These are phyloP conservation scores for Athalia circularis DNA, from an alignment of 2,888 invertebrate species.

Conservation along the genomic window DNA sequence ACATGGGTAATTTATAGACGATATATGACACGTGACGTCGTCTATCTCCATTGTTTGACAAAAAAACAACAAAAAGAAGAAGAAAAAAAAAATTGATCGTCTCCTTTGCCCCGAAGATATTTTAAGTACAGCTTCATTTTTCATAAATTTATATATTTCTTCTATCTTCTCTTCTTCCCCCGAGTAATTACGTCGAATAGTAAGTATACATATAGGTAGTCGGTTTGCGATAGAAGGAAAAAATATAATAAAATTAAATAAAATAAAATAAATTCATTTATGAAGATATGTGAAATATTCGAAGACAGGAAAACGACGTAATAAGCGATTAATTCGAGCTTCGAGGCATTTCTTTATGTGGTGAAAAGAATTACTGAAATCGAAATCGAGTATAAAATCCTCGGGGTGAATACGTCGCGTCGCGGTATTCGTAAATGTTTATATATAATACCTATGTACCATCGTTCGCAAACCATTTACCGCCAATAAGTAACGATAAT, in stretches of 20 bases:
- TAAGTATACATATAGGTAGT: background rate
- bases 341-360: conserved; percentile 11
- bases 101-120: no score
- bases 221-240: background rate
- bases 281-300: conserved; percentile 14
- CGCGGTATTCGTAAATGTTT: background rate
- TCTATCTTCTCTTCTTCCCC: background rate
- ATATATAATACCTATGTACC: background rate
- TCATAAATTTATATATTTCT: background rate
- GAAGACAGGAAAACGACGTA: background rate
- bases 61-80: background rate
- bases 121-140: background rate
- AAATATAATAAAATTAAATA: background rate
- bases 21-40: background rate
- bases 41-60: conserved; percentile 20
- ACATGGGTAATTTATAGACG: conserved; percentile 19
- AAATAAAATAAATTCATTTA: background rate
- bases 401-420: background rate
- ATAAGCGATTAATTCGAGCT: conserved; percentile 24
- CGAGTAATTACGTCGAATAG: background rate
- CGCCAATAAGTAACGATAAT: conserved; percentile 72
- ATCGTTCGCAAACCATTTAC: conserved; percentile 57
- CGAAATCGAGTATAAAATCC: conserved; percentile 31
- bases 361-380: conserved; percentile 21
- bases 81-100: no score